Conservation (phyloP, 2,797 vertebrate species). For the Chelon labrosus region DNA sequence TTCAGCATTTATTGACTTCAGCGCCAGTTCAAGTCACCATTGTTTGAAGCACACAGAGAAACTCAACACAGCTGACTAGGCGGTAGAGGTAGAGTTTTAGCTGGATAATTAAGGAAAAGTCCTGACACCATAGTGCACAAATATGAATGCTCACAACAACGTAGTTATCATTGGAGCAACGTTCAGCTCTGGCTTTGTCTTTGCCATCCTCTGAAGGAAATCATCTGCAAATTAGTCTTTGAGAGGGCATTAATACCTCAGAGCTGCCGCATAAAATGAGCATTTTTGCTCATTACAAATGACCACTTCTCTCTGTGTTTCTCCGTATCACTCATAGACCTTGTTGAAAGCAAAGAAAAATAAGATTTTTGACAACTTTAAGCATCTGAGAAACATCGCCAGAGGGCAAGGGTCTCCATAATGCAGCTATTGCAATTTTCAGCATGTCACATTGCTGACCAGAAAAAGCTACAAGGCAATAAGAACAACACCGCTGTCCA, state of each 20-base stretch:
- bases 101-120: too few species aligned
- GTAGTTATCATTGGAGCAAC: not conserved
- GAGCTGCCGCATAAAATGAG: constrained; percentile 7
- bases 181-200: not conserved
- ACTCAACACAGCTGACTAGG: too few species aligned
- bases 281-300: constrained; percentile 18
- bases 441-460: constrained; percentile 59
- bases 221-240: not conserved
- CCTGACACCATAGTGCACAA: too few species aligned
- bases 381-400: constrained; percentile 53
- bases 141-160: too few species aligned
- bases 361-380: constrained; percentile 27
- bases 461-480: constrained; percentile 54
- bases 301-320: constrained; percentile 20
- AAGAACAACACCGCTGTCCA: constrained; percentile 50
- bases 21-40: too few species aligned
- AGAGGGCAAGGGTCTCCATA: constrained; percentile 46
- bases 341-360: constrained; percentile 15
- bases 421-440: constrained; percentile 65
- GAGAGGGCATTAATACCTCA: constrained; percentile 7
- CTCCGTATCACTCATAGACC: constrained; percentile 1
- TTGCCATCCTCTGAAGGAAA: not conserved
- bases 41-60: too few species aligned
- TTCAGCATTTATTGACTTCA: too few species aligned
- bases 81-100: too few species aligned